These are phyloP conservation scores for Pseudochromis fuscus DNA, from an alignment of 2,797 vertebrate species.

Conservation along the genomic window DNA sequence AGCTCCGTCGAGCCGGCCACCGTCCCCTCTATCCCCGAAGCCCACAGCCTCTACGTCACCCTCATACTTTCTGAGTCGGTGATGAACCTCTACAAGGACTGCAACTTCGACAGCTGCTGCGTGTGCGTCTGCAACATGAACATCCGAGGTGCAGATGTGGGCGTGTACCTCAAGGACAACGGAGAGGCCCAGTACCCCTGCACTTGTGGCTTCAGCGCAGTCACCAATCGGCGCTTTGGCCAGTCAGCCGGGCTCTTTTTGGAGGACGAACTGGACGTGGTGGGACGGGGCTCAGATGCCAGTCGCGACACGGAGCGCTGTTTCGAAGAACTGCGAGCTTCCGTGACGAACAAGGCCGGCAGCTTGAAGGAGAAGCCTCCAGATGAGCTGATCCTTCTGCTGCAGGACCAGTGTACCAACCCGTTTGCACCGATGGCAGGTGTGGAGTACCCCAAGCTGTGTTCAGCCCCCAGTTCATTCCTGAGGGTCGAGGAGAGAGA, in stretches of 20 bases:
- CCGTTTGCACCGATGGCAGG: conserved; percentile 94
- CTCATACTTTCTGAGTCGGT: conserved; percentile 98
- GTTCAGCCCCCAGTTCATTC: conserved; percentile 71
- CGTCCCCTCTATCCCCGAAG: conserved; percentile 96
- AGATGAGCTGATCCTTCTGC: conserved; percentile 93
- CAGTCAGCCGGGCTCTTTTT: conserved; percentile 96
- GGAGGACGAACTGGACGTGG: conserved; percentile 97
- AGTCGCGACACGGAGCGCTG: conserved; percentile 94
- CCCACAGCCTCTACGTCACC: conserved; percentile 98
- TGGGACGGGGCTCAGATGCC: conserved; percentile 93
- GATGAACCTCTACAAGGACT: conserved; percentile 99
- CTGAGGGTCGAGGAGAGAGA: conserved; percentile 94
- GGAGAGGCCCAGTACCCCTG: conserved; percentile 96
- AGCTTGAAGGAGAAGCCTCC: conserved; percentile 91
- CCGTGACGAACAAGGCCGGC: conserved; percentile 84
- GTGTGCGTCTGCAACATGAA: conserved; percentile 99
- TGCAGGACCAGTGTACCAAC: conserved; percentile 98
- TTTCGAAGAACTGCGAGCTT: conserved; percentile 91
- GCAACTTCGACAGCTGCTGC: conserved; percentile 99
- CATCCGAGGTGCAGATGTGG: conserved; percentile 97
- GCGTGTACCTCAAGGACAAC: conserved; percentile 96
- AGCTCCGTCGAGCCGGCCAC: conserved; percentile 98
- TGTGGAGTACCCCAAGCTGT: conserved; percentile 83
- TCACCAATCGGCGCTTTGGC: conserved; percentile 97
- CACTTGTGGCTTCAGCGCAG: conserved; percentile 98